Evolutionary conservation across 2,888 invertebrate genomes (phyloP), one percentile per base, ranked within the genome.

Genomic region (Nipponacmea schrenckii): DNA sequence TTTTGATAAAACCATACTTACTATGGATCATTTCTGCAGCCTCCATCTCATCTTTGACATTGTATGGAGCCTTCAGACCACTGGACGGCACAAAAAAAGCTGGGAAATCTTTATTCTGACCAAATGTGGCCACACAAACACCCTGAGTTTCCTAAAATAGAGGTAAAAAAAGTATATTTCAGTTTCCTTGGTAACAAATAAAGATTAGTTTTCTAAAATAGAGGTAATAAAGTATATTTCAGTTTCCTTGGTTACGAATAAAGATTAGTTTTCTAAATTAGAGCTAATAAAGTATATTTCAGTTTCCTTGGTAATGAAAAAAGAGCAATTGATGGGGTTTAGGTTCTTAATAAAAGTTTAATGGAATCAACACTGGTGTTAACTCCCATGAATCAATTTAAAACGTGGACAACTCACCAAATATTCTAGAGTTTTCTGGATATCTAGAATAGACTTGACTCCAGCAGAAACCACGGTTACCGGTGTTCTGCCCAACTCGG

Each of bases 371-470:
- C n/a, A n/a, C n/a, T n/a, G n/a, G n/a, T n/a, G n/a, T n/a, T n/a
- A n/a, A n/a, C n/a, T n/a, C n/a, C 31, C 31, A 4, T 31, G 31
- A 31, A 31, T 4, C 2, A 31, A 31, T 31, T 2, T 2, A 4
- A 31, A 31, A 2, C 2, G 8, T 39, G 39, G 20, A 26, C 1
- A 46, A 85, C 90, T 89, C 90, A 96, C 96, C 91, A 99, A 90
- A 88, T 94, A 97, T 88, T 99, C 98, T 65, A 99, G 91, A 0
- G 98, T 98, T 86, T 94, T 93, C 4, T 93, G 94, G 81, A 99
- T 96, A 88, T 99, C 99, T 72, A 99, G 91, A 82, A 99, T 98
- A 26, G 98, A 97, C 90, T 99, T 99, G 70, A 97, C 93, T 0
- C 99, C 99, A 84, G 97, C 95, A 80, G 96, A 97, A 2, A 99